Evolutionary conservation across 2,113 vertebrate genomes (phyloP).

Genomic region (Leptodactylus fuscus): DNA sequence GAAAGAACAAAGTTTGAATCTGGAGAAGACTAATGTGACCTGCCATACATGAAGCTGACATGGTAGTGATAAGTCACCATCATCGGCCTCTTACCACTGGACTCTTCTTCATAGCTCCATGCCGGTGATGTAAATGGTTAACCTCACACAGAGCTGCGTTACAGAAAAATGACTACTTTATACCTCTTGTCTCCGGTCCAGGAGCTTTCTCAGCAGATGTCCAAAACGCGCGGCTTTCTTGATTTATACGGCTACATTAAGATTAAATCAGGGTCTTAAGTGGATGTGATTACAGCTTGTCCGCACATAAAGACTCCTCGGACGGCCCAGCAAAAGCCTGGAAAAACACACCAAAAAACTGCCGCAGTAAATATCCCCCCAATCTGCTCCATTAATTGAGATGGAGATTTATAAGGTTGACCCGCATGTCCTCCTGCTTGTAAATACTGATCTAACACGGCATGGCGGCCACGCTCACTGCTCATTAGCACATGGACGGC

Average conservation of each 20-base stretch:
- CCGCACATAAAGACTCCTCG: background rate
- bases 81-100: background rate
- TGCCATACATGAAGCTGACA: no score
- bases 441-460: conserved; percentile 22
- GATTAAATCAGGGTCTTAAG: background rate
- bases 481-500: conserved; percentile 41
- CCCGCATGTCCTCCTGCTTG: conserved; percentile 6
- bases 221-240: background rate
- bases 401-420: conserved; percentile 26
- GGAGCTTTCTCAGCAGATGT: background rate
- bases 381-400: conserved; percentile 2
- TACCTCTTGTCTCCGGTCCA: background rate
- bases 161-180: background rate
- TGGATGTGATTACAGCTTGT: conserved; percentile 11
- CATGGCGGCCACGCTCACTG: background rate
- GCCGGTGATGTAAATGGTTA: background rate
- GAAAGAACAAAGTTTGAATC: no score
- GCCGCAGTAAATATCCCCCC: background rate
- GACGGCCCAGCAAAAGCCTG: background rate
- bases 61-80: background rate
- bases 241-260: conserved; percentile 3
- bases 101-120: background rate
- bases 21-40: no score
- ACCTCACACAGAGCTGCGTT: background rate
- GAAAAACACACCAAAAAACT: background rate